Base-by-base conservation (phyloP, 2,797 vertebrate species). In the Steatocranus sp. region DNA sequence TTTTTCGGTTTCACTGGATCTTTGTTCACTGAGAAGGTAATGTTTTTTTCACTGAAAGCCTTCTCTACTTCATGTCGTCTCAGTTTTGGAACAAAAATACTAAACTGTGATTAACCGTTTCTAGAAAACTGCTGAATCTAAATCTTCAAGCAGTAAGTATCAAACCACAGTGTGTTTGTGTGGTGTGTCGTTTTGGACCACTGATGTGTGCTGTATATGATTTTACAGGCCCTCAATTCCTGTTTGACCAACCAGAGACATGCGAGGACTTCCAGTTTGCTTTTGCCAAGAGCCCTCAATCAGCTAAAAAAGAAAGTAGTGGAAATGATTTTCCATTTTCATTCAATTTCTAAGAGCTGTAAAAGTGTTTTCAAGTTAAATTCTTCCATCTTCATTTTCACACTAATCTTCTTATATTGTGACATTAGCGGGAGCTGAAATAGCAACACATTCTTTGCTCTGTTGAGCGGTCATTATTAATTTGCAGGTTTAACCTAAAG, bases 11-110 rank as follows among this genome's bases (percentile, higher is more conserved):
- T 97, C 66, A 75, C 90, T 20, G 88, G 91, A 53, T 89, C 96
- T 30, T 94, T 95, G 75, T 97, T 97, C 84, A 90, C 48, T 3
- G 89, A 95, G 32, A 96, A 96, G 96, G 96, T 97, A 94, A 46
- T 12, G 4, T 3, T 6, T 15, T 79, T 49, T 30, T 61, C 10
- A 61, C 1, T 78, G 6, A 11, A 18, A 23, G 4, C 18, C 25
- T 73, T 6, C 7, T 41, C 8, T 30, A 7, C 30, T 68, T 75
- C 8, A 68, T 48, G 3, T 2, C 1, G 0, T 80, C 7, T 5
- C 23, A 1, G 56, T 68, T 36, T 5, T 6, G 34, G 6, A 41
- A 73, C 12, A 36, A 56, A 83, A 56, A 61, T 30, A 70, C 5
- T 41, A 49, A 77, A 76, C 6, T 49, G 3, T 61, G 3, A 43